phyloP scores from a whole-genome alignment of 2,797 vertebrate species.

The Hemitrygon akajei region DNA sequence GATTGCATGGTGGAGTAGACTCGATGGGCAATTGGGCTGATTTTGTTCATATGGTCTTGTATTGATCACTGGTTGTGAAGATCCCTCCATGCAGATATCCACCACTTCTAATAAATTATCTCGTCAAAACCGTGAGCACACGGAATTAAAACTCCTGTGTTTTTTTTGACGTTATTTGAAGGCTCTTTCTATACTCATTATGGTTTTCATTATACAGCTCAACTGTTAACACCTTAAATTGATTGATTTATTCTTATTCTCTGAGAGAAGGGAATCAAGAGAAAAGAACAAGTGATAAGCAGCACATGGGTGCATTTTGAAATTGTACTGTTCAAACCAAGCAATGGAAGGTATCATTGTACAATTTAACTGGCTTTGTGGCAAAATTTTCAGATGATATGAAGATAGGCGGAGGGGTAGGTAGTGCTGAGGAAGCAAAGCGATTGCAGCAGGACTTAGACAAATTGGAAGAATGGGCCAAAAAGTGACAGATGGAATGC shows the following conservation, averaged over 20 bases:
- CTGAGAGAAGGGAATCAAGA: slow-evolving; percentile 12
- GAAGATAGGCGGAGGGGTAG: too few relatives aligned
- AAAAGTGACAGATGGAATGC: too few relatives aligned
- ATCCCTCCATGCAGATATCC: background rate
- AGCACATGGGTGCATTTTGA: background rate
- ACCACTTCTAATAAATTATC: slow-evolving; percentile 10
- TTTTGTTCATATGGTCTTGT: too few relatives aligned
- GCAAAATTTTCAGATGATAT: too few relatives aligned
- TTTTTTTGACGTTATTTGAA: slow-evolving; percentile 12
- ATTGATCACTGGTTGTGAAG: background rate
- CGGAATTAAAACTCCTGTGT: background rate
- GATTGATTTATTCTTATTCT: background rate
- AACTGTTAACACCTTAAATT: background rate
- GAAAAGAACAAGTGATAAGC: background rate
- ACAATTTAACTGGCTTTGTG: too few relatives aligned
- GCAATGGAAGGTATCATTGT: too few relatives aligned
- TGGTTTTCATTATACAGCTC: background rate
- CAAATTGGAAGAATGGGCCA: too few relatives aligned
- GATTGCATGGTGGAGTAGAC: too few relatives aligned
- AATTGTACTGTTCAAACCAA: background rate
- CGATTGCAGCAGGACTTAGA: too few relatives aligned
- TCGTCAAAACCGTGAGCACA: background rate
- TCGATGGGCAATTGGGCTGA: too few relatives aligned
- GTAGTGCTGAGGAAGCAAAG: too few relatives aligned
- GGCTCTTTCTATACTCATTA: background rate